Percentiles rank a stretch among this genome's conserved stretches.
Evolutionary conservation across 2,797 vertebrate genomes (phyloP).

Genomic region (Prionace glauca): DNA sequence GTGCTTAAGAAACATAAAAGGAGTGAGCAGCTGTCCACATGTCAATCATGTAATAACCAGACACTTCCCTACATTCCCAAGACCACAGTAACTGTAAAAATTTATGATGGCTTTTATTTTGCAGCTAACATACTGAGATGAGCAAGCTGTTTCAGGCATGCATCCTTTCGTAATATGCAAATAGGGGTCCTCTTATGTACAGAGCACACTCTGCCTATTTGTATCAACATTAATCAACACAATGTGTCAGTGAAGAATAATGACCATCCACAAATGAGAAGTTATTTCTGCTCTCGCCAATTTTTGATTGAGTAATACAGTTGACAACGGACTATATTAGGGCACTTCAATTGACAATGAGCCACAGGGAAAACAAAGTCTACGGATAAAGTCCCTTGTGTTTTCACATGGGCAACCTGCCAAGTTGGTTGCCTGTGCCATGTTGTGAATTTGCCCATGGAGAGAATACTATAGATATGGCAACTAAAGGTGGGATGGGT

Average conservation of each 20-base stretch:
- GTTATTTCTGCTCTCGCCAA: neutral
- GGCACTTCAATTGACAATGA: neutral
- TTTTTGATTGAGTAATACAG: neutral
- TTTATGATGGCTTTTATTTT: neutral
- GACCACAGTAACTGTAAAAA: neutral
- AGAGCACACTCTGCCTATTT: neutral
- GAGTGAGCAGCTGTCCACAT: neutral
- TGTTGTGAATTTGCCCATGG: neutral
- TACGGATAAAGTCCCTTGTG: neutral
- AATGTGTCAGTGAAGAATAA: neutral
- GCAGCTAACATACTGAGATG: neutral
- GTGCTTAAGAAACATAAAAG: conserved; percentile 60
- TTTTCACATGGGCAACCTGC: neutral
- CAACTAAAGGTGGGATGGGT: neutral
- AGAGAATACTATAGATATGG: neutral
- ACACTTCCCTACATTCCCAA: neutral
- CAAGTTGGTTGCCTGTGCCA: neutral
- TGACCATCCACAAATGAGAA: neutral
- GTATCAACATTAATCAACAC: neutral
- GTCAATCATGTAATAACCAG: neutral
- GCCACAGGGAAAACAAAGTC: neutral
- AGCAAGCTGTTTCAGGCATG: neutral
- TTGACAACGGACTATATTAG: neutral
- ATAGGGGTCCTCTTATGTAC: neutral
- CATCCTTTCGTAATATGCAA: too few species aligned